Evolutionary conservation across 2,888 invertebrate species (phyloP).

Genomic region (Campaea margaritaria): DNA sequence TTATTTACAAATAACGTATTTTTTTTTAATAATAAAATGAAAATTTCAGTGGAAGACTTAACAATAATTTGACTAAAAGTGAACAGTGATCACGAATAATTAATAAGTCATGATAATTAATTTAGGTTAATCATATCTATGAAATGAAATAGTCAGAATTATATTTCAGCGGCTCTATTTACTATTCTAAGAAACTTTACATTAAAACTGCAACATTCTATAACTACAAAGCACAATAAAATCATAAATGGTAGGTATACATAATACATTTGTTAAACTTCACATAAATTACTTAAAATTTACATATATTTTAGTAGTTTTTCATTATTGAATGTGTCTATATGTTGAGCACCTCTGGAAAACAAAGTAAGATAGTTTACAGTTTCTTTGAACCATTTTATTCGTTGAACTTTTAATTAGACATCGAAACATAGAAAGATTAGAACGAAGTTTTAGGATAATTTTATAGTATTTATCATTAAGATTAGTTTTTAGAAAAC

Average conservation of each 20-base stretch:
- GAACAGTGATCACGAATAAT: too few species aligned
- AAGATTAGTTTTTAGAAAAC: too few species aligned
- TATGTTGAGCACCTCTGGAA: too few species aligned
- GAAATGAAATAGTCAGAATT: slow-evolving; percentile 3
- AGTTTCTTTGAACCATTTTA: too few species aligned
- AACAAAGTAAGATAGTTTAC: too few species aligned
- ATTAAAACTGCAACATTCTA: slow-evolving; percentile 18
- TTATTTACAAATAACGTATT: slow-evolving; percentile 31
- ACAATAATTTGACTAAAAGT: slow-evolving; percentile 63
- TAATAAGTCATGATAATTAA: slow-evolving; percentile 15
- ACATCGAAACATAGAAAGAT: too few species aligned
- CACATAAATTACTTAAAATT: too few species aligned
- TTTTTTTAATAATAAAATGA: slow-evolving; percentile 13
- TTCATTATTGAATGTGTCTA: too few species aligned
- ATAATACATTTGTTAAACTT: not conserved
- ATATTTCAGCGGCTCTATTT: slow-evolving; percentile 20
- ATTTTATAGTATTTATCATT: too few species aligned
- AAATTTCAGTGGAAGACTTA: slow-evolving; percentile 63
- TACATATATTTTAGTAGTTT: too few species aligned
- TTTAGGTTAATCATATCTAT: slow-evolving; percentile 1
- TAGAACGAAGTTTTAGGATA: too few species aligned
- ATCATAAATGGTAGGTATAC: slow-evolving; percentile 4
- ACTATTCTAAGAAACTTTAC: slow-evolving; percentile 22
- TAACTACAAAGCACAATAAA: slow-evolving; percentile 9
- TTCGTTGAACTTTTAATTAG: too few species aligned